These are phyloP conservation scores for Synanthedon vespiformis DNA, from an alignment of 2,888 invertebrate species.

Conservation along the genomic window DNA sequence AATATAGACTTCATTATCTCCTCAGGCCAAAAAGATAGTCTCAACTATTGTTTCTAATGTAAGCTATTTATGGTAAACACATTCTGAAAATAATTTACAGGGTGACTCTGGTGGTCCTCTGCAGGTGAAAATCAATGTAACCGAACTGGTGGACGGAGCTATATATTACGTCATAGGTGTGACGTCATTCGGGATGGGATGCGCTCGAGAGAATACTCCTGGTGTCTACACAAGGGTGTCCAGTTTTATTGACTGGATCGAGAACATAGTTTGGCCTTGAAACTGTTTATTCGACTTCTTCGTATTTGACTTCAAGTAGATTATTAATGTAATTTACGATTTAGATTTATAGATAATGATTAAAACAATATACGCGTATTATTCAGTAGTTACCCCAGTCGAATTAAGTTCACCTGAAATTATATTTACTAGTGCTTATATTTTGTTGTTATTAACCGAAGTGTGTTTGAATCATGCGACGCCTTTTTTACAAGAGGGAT, in stretches of 20 bases:
- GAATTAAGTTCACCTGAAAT: too few species aligned
- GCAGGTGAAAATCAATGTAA: constrained; percentile 12
- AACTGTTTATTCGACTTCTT: not conserved
- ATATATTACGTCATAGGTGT: constrained; percentile 22
- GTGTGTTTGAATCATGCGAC: too few species aligned
- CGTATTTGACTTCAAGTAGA: too few species aligned
- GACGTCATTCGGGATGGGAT: constrained; percentile 23
- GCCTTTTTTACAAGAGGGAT: too few species aligned
- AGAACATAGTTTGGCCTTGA: constrained; percentile 16
- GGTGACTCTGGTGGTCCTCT: constrained; percentile 27
- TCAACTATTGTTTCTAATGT: not conserved
- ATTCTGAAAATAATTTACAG: constrained; percentile 9
- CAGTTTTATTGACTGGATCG: constrained; percentile 21
- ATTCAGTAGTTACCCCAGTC: too few species aligned
- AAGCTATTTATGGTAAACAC: not conserved
- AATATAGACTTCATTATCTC: not conserved
- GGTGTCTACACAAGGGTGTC: constrained; percentile 21
- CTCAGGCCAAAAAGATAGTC: not conserved
- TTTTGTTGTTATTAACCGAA: too few species aligned
- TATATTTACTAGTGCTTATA: too few species aligned
- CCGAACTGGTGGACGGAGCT: constrained; percentile 4
- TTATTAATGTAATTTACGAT: too few species aligned
- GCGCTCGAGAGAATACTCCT: constrained; percentile 12
- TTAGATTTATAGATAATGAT: too few species aligned
- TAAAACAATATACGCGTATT: too few species aligned